A percentile compares a stretch with the other conserved stretches of the same genome.
Conservation (phyloP, 1,140 invertebrate genomes). For the Caligus rogercresseyi region DNA sequence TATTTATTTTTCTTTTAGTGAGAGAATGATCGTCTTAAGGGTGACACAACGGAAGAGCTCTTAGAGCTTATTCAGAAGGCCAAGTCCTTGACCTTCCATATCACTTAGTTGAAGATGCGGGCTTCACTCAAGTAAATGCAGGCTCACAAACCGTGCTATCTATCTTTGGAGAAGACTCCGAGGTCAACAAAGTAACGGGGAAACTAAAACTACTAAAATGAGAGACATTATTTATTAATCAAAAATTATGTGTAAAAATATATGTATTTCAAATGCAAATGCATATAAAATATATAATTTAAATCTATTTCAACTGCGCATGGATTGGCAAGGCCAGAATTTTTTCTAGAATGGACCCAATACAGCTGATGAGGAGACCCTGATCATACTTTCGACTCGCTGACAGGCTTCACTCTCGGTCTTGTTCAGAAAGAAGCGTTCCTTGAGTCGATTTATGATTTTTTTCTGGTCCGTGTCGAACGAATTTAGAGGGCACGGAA, state of each 20-base stretch:
- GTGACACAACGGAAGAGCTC: no score
- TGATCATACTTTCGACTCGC: not conserved
- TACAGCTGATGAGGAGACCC: conserved; percentile 1
- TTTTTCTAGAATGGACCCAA: not conserved
- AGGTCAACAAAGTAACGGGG: not conserved
- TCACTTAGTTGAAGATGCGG: not conserved
- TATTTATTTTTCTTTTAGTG: no score
- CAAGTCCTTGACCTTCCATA: not conserved
- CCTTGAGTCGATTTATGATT: not conserved
- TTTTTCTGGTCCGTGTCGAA: not conserved
- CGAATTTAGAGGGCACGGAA: not conserved
- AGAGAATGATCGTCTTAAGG: no score
- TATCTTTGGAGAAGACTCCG: not conserved
- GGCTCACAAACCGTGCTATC: not conserved
- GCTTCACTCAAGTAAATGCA: not conserved
- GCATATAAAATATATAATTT: not conserved
- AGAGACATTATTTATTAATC: not conserved
- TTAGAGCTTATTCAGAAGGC: no score
- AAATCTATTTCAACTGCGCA: not conserved
- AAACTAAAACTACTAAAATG: not conserved
- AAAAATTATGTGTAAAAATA: not conserved
- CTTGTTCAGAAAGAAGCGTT: not conserved
- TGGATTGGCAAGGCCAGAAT: conserved; percentile 2
- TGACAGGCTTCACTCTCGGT: not conserved
- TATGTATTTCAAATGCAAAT: not conserved